Conservation (phyloP, 1,140 invertebrate species). For the Augochlora pura region DNA sequence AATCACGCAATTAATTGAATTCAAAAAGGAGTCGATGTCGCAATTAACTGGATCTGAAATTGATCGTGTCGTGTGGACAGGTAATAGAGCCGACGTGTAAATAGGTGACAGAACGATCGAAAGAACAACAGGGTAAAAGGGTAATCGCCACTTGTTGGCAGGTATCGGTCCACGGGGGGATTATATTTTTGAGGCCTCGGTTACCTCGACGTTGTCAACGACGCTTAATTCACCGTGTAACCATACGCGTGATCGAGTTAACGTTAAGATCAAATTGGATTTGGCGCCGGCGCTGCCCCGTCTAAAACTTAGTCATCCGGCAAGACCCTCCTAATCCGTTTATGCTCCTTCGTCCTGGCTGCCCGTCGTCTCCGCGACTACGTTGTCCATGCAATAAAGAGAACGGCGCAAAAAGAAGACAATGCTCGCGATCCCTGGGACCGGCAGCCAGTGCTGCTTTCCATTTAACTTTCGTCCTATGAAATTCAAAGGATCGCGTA, state of each 20-base stretch:
- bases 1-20: no score
- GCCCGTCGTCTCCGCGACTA: conserved; percentile 52
- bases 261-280: conserved; percentile 76
- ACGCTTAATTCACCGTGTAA: conserved; percentile 74
- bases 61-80: background rate
- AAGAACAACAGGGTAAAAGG: background rate
- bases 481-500: background rate
- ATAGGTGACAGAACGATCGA: background rate
- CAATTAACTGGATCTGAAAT: no score
- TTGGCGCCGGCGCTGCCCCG: conserved; percentile 66
- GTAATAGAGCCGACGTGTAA: background rate
- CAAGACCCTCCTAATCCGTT: conserved; percentile 74
- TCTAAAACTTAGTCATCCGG: conserved; percentile 74
- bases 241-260: conserved; percentile 73
- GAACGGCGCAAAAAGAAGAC: conserved; percentile 17
- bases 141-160: conserved; percentile 54
- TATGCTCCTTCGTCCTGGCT: conserved; percentile 65
- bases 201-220: conserved; percentile 52
- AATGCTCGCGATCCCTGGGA: conserved; percentile 1
- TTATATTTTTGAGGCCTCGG: conserved; percentile 51
- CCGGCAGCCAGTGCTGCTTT: conserved; percentile 13
- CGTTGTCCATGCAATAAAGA: conserved; percentile 55
- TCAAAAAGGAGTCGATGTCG: no score
- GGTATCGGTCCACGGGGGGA: conserved; percentile 14
- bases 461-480: conserved; percentile 17